Percentiles rank a stretch among this genome's conserved stretches.
phyloP scores from a whole-genome alignment of 2,113 vertebrate genomes.

The Gallinago undulata region DNA sequence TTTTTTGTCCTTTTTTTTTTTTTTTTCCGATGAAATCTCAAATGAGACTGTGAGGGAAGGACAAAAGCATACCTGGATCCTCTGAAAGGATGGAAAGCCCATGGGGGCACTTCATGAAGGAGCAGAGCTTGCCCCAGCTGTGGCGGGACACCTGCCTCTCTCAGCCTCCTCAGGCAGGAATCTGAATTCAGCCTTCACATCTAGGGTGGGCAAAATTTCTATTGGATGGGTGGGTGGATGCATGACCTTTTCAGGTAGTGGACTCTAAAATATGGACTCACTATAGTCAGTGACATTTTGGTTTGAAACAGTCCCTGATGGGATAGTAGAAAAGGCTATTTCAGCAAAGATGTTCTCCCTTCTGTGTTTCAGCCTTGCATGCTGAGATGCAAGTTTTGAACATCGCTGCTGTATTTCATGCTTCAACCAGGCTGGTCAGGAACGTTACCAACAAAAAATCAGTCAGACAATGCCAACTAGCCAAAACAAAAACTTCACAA shows the following conservation, averaged over 20 bases:
- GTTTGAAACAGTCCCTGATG: not conserved
- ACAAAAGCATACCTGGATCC: not conserved
- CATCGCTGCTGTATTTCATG: not conserved
- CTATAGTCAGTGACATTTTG: not conserved
- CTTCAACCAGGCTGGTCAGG: not conserved
- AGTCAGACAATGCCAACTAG: not conserved
- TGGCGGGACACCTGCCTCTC: accelerated
- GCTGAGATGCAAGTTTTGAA: not conserved
- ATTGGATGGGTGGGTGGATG: not conserved
- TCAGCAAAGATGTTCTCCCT: not conserved
- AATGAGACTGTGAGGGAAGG: not conserved
- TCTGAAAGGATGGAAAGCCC: accelerated
- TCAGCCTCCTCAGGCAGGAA: not conserved
- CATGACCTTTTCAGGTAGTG: not conserved
- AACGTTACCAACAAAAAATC: not conserved
- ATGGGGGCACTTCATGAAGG: accelerated
- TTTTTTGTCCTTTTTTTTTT: not conserved
- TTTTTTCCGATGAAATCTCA: not conserved
- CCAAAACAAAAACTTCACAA: not conserved
- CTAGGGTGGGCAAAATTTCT: not conserved
- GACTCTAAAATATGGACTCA: not conserved
- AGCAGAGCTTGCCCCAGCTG: accelerated
- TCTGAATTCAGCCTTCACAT: not conserved
- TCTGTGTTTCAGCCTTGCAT: not conserved
- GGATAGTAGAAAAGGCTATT: not conserved